Conservation (phyloP, 2,797 vertebrate species). For the Enteromius treurensis region DNA sequence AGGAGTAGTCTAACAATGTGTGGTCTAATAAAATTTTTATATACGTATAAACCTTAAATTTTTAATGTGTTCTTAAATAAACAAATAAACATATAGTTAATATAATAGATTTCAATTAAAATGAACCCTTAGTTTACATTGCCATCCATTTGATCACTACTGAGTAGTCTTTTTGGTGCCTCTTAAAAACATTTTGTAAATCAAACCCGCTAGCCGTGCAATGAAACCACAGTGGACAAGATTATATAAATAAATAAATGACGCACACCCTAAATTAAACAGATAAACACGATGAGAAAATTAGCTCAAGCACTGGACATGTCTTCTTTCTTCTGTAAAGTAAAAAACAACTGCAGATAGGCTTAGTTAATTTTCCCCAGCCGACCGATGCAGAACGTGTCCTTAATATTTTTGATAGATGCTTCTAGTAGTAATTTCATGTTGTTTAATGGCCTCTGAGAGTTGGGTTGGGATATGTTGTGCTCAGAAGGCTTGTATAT, state of each 20-base stretch:
- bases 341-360: conserved; percentile 35
- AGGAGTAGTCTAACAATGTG: not conserved
- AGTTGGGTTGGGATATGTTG: not conserved
- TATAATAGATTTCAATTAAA: not conserved
- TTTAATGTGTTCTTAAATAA: not conserved
- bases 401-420: not conserved
- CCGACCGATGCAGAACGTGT: not conserved
- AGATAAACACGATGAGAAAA: conserved; percentile 49
- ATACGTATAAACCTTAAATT: not conserved
- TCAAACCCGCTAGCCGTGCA: not conserved
- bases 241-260: conserved; percentile 10
- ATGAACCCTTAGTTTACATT: not conserved
- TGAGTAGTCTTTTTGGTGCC: not conserved
- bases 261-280: conserved; percentile 45
- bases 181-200: not conserved
- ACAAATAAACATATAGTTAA: not conserved
- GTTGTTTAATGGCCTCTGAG: conserved; percentile 7
- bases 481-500: not conserved
- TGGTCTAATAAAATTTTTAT: not conserved
- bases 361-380: not conserved
- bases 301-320: conserved; percentile 44
- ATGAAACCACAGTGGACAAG: not conserved
- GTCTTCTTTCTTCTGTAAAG: conserved; percentile 42
- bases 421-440: not conserved
- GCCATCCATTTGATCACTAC: not conserved